Conservation (phyloP, 2,888 invertebrate genomes). For the Lycocerus yunnanus region DNA sequence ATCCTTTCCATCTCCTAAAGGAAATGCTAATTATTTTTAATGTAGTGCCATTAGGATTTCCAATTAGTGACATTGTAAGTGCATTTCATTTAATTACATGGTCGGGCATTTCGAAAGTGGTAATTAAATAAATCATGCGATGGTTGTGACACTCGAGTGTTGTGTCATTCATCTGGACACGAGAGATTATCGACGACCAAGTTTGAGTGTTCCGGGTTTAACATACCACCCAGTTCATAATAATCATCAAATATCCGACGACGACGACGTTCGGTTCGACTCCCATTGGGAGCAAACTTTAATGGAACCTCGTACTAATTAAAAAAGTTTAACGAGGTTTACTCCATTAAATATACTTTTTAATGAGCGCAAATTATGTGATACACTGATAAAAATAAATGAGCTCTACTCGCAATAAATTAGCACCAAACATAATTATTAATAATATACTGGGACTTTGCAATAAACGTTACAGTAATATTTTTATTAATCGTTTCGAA, state of each 20-base stretch:
- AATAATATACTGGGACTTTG: neutral
- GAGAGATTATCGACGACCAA: neutral
- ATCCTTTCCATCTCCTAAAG: neutral
- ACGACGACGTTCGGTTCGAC: neutral
- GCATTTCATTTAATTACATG: neutral
- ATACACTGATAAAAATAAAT: neutral
- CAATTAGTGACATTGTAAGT: neutral
- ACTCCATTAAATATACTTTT: neutral
- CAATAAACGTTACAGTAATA: neutral
- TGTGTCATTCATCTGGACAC: neutral
- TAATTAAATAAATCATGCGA: neutral
- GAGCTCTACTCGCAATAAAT: neutral
- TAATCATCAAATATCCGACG: too few species aligned
- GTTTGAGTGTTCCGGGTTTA: neutral
- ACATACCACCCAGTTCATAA: too few species aligned
- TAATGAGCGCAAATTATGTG: neutral
- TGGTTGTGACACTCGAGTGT: too few species aligned
- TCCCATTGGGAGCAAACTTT: neutral
- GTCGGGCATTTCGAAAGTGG: neutral
- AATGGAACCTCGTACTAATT: neutral
- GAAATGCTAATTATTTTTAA: neutral
- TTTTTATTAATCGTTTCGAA: neutral
- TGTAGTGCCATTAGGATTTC: neutral
- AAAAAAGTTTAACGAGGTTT: neutral
- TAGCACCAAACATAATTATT: neutral